Conservation (phyloP, 2,888 invertebrate species). For the Drosophila anomelani region DNA sequence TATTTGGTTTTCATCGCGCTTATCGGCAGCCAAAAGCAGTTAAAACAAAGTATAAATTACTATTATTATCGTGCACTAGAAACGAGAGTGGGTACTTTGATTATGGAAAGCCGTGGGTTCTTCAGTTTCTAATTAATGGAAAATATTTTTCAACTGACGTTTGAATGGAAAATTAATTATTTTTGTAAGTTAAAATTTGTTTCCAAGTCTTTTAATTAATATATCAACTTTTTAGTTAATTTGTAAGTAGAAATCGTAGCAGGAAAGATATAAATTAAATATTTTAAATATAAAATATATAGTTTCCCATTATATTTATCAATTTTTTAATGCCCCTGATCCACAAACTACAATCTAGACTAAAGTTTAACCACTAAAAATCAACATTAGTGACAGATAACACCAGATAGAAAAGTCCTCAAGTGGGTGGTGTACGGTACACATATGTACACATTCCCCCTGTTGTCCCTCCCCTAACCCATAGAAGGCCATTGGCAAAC, state of each 20-base stretch:
- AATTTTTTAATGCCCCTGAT: not conserved
- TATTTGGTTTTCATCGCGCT: constrained; percentile 34
- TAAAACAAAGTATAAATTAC: constrained; percentile 32
- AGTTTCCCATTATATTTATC: not conserved
- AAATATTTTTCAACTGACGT: not conserved
- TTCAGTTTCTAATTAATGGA: not conserved
- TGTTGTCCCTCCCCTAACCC: not conserved
- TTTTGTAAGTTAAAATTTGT: not conserved
- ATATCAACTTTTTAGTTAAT: not conserved
- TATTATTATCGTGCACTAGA: constrained; percentile 14
- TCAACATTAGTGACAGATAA: constrained; percentile 25
- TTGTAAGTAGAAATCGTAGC: not conserved
- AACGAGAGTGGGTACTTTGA: not conserved
- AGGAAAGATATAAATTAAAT: not conserved
- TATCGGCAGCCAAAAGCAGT: constrained; percentile 63
- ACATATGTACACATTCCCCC: not conserved
- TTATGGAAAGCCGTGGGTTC: not conserved
- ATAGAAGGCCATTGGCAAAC: constrained; percentile 27
- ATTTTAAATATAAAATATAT: not conserved
- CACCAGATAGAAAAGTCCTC: constrained; percentile 19
- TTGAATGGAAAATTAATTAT: not conserved
- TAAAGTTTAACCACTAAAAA: constrained; percentile 3
- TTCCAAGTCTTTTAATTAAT: not conserved
- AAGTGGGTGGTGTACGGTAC: constrained; percentile 24
- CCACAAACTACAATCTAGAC: constrained; percentile 13